phyloP scores from a whole-genome alignment of 37 sponge, comb jelly and placozoan genomes.

The Bolinopsis microptera region DNA sequence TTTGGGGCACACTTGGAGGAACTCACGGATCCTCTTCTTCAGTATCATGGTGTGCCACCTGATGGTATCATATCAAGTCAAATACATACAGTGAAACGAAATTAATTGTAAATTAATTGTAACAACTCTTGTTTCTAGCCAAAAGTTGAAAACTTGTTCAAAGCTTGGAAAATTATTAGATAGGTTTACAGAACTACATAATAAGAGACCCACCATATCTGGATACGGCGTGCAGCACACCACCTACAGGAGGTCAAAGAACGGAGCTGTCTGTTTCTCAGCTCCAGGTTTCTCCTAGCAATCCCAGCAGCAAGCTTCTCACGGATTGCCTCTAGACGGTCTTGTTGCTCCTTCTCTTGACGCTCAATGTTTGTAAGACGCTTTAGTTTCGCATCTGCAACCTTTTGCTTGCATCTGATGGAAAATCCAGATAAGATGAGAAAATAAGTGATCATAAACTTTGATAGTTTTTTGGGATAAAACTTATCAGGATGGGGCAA shows the following conservation, averaged over 20 bases:
- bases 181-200: too few relatives aligned
- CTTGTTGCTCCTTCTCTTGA: neutral
- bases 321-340: neutral
- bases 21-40: neutral
- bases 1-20: neutral
- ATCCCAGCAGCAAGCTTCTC: slow-evolving; percentile 51
- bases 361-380: slow-evolving; percentile 3
- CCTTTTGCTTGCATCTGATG: slow-evolving; percentile 34
- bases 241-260: slow-evolving; percentile 33
- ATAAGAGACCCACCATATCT: slow-evolving; percentile 17
- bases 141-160: too few relatives aligned
- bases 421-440: neutral
- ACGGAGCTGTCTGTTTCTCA: slow-evolving; percentile 29
- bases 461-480: too few relatives aligned
- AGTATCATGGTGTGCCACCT: slow-evolving; percentile 39
- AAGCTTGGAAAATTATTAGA: too few relatives aligned
- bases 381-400: slow-evolving; percentile 37
- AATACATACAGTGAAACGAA: too few relatives aligned
- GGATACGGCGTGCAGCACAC: slow-evolving; percentile 23
- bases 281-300: neutral
- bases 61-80: too few relatives aligned
- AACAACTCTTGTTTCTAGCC: too few relatives aligned
- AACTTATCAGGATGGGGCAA: too few relatives aligned
- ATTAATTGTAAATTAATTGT: too few relatives aligned
- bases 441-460: too few relatives aligned